A percentile compares a stretch with the other conserved stretches of the same genome.
Evolutionary conservation across 1,140 invertebrate genomes (phyloP).

Genomic region (Micrasema minimum): DNA sequence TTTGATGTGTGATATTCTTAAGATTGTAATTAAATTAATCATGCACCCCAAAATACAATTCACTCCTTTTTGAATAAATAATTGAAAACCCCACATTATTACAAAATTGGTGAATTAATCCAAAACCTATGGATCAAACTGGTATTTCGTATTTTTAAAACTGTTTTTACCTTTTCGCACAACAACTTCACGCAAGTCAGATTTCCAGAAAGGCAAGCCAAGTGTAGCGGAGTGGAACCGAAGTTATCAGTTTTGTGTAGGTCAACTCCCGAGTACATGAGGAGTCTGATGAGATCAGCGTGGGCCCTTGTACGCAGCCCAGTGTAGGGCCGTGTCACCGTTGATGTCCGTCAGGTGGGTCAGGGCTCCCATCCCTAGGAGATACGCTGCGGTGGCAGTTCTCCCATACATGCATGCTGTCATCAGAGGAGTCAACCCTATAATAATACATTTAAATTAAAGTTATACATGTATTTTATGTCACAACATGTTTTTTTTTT

Average conservation of each 20-base stretch:
- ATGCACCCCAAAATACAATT: too few relatives aligned
- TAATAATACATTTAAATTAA: slow-evolving; percentile 36
- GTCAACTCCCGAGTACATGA: slow-evolving; percentile 92
- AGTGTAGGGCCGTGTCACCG: slow-evolving; percentile 91
- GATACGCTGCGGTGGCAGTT: slow-evolving; percentile 87
- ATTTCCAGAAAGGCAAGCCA: slow-evolving; percentile 91
- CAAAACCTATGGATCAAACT: too few relatives aligned
- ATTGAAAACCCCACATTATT: too few relatives aligned
- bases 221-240: slow-evolving; percentile 90
- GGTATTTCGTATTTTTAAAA: too few relatives aligned
- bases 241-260: slow-evolving; percentile 91
- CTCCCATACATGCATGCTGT: slow-evolving; percentile 93
- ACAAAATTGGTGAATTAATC: too few relatives aligned
- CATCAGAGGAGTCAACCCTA: slow-evolving; percentile 85
- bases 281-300: slow-evolving; percentile 83
- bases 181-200: slow-evolving; percentile 82
- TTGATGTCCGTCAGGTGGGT: slow-evolving; percentile 90
- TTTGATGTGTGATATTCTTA: too few relatives aligned
- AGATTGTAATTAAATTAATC: too few relatives aligned
- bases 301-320: slow-evolving; percentile 95
- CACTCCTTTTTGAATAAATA: too few relatives aligned
- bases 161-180: slow-evolving; percentile 79
- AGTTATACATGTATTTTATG: too few relatives aligned
- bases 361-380: slow-evolving; percentile 87
- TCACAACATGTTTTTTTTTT: too few relatives aligned